Conservation (phyloP, 2,113 vertebrate genomes). For the Hassar affinis region DNA sequence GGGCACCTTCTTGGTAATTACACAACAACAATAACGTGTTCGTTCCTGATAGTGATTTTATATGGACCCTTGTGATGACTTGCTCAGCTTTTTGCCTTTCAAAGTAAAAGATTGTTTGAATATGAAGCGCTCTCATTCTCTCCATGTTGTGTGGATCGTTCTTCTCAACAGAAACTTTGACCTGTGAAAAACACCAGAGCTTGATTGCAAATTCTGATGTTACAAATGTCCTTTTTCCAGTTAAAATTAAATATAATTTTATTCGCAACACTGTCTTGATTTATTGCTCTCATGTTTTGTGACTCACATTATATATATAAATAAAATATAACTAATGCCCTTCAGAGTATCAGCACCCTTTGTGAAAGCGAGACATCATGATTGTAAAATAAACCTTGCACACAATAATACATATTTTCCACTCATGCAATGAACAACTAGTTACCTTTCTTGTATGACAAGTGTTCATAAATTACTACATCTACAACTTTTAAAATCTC, state of each 20-base stretch:
- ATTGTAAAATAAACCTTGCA: not conserved
- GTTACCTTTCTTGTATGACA: not conserved
- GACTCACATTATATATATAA: not conserved
- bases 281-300: not conserved
- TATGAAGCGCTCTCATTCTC: conserved; percentile 33
- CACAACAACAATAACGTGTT: not conserved
- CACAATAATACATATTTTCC: not conserved
- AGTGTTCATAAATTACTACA: not conserved
- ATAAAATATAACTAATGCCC: not conserved
- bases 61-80: conserved; percentile 7
- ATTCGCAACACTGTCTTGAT: conserved; percentile 38
- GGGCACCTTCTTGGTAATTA: conserved; percentile 5
- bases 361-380: not conserved
- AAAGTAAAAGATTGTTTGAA: conserved; percentile 15
- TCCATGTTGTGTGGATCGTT: conserved; percentile 20
- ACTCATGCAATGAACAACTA: not conserved
- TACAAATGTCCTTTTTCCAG: conserved; percentile 49
- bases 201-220: conserved; percentile 36
- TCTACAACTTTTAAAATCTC: not conserved
- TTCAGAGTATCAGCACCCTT: not conserved
- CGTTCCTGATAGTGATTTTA: conserved; percentile 34
- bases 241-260: conserved; percentile 53
- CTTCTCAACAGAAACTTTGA: conserved; percentile 33
- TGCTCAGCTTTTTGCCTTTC: conserved; percentile 23
- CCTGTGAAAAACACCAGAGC: conserved; percentile 38